Percentiles rank a stretch among this genome's conserved stretches.
These are phyloP conservation scores for Yponomeuta plumbellus DNA, from an alignment of 2,888 invertebrate genomes.

Conservation along the genomic window DNA sequence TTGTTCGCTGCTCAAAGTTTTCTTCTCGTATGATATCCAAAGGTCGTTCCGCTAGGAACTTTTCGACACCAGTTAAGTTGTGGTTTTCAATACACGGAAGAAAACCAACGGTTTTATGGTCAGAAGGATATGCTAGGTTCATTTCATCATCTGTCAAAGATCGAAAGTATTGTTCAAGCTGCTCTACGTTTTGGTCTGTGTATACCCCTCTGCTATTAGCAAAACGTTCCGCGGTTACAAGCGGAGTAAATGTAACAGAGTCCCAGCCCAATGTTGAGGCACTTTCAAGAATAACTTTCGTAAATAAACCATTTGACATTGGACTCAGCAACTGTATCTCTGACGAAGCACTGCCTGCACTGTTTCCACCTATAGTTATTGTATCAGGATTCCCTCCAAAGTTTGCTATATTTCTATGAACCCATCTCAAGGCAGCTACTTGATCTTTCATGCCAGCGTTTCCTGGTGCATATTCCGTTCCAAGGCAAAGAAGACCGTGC, in stretches of 20 bases:
- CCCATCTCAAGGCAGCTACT: constrained; percentile 21
- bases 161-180: not conserved
- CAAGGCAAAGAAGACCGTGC: constrained; percentile 19
- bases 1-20: not conserved
- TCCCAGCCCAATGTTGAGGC: constrained; percentile 10
- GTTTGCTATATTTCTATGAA: constrained; percentile 19
- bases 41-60: not conserved
- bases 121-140: not conserved
- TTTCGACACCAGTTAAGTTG: constrained; percentile 1
- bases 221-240: constrained; percentile 11
- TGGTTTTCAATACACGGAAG: not conserved
- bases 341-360: constrained; percentile 17
- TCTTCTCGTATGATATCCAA: not conserved
- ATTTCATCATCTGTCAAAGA: not conserved
- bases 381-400: constrained; percentile 21
- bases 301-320: constrained; percentile 16
- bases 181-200: not conserved
- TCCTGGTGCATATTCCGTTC: constrained; percentile 19
- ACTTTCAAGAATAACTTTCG: constrained; percentile 18
- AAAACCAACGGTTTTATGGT: not conserved
- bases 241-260: not conserved
- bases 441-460: constrained; percentile 23
- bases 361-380: constrained; percentile 20
- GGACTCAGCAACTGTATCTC: constrained; percentile 18
- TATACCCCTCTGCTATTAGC: not conserved